Evolutionary conservation across 2,797 vertebrate species (phyloP), one percentile per base, ranked within the genome.

Genomic region (Percopsis omiscomaycus): DNA sequence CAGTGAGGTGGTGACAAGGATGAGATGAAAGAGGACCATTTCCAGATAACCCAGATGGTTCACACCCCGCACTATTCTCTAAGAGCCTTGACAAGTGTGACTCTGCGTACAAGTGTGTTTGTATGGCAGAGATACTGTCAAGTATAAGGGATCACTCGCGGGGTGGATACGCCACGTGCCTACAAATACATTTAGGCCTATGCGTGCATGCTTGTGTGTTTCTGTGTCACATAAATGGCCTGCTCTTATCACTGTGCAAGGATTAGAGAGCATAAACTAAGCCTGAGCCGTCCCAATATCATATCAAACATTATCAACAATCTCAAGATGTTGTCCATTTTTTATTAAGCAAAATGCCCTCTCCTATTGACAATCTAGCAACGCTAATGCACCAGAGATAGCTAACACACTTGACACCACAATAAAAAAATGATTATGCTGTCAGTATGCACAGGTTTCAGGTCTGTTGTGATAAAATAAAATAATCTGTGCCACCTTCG

Each of bases 191-290:
- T 68, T 27, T 69, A 62, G 67, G 45, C 56, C 68, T 60, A 70
- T 44, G 45, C 52, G 46, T 47, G 65, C 53, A 46, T 44, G 9
- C 50, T 54, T 37, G 50, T 56, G 54, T n/a, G 68, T 42, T 66
- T 58, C 64, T 71, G 64, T 54, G 71, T 73, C 64, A 76, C 80
- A 80, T 83, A 78, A 74, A 86, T 82, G 70, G 66, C 71, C 63
- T 12, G 30, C 15, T 53, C 73, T 85, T 89, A 89, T 88, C 88
- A 77, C 50, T 71, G 65, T 3, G 16, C n/a, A 68, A 81, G 81
- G 82, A 89, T 88, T 88, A 87, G 78, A 86, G 72, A 71, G 80
- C 67, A 78, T 83, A 83, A 88, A 55, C 80, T 70, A 78, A 75
- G 76, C 83, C 86, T 44, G 58, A 65, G 78, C 81, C 73, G 59